A percentile compares a stretch with the other conserved stretches of the same genome.
Conservation (phyloP, 2,113 vertebrate genomes). For the Scopus umbretta region DNA sequence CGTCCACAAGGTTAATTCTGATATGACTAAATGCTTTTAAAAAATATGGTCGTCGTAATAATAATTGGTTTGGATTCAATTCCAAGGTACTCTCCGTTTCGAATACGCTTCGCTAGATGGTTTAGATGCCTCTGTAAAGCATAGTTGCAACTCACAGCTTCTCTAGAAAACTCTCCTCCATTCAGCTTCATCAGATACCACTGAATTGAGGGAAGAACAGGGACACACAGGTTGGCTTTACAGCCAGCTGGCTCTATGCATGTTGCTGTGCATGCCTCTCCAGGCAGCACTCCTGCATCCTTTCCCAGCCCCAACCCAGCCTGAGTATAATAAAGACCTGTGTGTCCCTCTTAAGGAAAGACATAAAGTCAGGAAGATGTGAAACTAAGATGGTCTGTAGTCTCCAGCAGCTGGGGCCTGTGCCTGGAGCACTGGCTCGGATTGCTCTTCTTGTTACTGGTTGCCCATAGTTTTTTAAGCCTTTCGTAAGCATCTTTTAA, state of each 20-base stretch:
- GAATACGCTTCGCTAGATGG: background rate
- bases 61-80: background rate
- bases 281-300: background rate
- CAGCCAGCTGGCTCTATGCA: background rate
- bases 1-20: background rate
- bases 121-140: background rate
- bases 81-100: background rate
- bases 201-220: background rate
- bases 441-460: background rate
- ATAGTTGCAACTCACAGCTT: background rate
- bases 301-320: background rate
- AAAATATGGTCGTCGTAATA: background rate
- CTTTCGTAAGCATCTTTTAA: background rate
- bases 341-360: background rate
- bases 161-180: background rate
- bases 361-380: background rate
- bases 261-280: accelerated
- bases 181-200: background rate
- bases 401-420: background rate
- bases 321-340: background rate
- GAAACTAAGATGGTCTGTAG: background rate
- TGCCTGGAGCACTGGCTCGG: background rate
- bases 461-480: background rate
- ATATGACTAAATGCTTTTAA: background rate
- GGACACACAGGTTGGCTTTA: background rate